A percentile compares a stretch with the other conserved stretches of the same genome.
Evolutionary conservation across 2,797 vertebrate species (phyloP).

Genomic region (Spondyliosoma cantharus): DNA sequence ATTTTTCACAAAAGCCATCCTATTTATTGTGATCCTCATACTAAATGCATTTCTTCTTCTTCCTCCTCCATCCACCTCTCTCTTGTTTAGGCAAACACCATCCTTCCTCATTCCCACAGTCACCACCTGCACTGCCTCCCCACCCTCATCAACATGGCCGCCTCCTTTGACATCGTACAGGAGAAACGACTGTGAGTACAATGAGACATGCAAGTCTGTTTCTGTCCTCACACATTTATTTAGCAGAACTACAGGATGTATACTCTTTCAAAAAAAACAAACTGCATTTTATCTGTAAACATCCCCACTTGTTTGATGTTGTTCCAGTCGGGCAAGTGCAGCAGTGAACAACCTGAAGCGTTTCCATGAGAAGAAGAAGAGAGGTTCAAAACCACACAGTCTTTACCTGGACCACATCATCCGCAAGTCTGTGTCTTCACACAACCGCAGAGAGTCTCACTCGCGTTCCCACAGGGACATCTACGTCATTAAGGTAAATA

Average conservation of each 20-base stretch:
- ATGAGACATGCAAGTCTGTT: not conserved
- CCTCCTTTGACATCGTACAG: slow-evolving; percentile 95
- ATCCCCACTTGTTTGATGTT: not conserved
- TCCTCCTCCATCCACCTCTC: not conserved
- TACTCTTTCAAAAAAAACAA: not conserved
- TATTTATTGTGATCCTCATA: not conserved
- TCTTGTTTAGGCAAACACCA: slow-evolving; percentile 92
- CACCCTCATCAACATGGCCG: slow-evolving; percentile 98
- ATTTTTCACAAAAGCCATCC: not conserved
- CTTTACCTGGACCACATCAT: slow-evolving; percentile 98
- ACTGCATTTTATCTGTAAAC: not conserved
- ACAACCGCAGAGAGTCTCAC: slow-evolving; percentile 92
- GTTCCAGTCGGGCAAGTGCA: slow-evolving; percentile 92
- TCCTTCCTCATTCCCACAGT: slow-evolving; percentile 97
- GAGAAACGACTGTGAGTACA: slow-evolving; percentile 93
- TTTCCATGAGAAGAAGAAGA: slow-evolving; percentile 99
- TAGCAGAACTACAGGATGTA: not conserved
- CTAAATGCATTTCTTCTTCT: slow-evolving; percentile 25
- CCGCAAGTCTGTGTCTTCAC: slow-evolving; percentile 91
- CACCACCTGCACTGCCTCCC: slow-evolving; percentile 98
- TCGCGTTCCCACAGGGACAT: slow-evolving; percentile 93
- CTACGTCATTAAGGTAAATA: slow-evolving; percentile 93
- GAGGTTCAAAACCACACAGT: slow-evolving; percentile 93
- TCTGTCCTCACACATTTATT: slow-evolving; percentile 3
- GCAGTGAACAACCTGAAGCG: slow-evolving; percentile 96